Conservation (phyloP, 2,888 invertebrate species). For the Acheta domesticus region DNA sequence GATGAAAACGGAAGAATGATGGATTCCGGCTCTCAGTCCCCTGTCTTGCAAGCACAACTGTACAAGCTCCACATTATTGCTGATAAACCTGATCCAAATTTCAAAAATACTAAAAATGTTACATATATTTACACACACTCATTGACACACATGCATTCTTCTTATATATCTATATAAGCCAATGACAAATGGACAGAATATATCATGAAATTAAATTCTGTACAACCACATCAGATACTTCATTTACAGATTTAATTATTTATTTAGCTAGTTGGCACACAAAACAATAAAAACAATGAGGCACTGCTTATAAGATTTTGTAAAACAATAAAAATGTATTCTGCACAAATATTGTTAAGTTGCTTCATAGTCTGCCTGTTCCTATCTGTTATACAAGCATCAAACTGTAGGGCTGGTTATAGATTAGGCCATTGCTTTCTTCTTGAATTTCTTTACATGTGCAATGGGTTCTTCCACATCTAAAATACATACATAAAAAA, state of each 20-base stretch:
- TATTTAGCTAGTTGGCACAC: conserved; percentile 4
- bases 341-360: background rate
- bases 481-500: background rate
- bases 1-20: background rate
- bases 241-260: background rate
- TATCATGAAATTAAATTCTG: background rate
- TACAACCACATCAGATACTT: conserved; percentile 2
- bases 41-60: conserved; percentile 11
- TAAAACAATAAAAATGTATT: background rate
- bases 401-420: background rate
- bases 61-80: background rate
- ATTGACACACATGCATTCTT: background rate
- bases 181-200: background rate
- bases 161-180: background rate
- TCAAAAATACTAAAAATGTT: background rate
- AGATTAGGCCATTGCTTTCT: background rate
- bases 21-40: background rate
- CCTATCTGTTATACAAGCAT: background rate
- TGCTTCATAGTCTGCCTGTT: conserved; percentile 2
- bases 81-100: conserved; percentile 10
- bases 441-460: background rate
- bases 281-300: conserved; percentile 11
- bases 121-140: conserved; percentile 2
- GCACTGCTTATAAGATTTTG: background rate
- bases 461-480: background rate